Evolutionary conservation across 2,888 invertebrate genomes (phyloP), one percentile per base, ranked within the genome.

Genomic region (Amblyteles armatorius): DNA sequence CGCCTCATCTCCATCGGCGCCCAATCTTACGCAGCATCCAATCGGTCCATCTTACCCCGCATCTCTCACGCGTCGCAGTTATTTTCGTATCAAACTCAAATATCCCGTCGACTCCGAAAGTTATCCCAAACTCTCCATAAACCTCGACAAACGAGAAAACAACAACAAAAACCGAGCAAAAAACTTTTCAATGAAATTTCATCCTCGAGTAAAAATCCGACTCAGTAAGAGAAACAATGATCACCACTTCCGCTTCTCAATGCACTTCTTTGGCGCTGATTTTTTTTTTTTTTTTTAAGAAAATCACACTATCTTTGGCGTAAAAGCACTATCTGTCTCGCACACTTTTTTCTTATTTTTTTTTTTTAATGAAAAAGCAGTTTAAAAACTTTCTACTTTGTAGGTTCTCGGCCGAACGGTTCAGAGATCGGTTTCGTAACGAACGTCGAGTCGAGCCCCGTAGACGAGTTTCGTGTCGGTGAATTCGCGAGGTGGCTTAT

Each of bases 301-400:
- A 19, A 40, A 76, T 67, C 33, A 76, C 76, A 76, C 76, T 36
- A 76, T 76, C 76, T 67, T 76, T 76, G 76, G 76, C 76, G 76
- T 40, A 76, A 50, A 50, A 76, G 29, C 74, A 76, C 74, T 33
- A 13, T 29, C 19, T 40, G 40, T 40, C 40, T 40, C 2, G 40
- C 11, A 40, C 11, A 40, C 36, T 57, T 13, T 2, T 22, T 57
- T 26, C 13, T 26, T n/a, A 9, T 19, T 57, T 19, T 57, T 57
- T 19, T 57, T 57, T 13, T 57, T 26, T 0, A 48, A 48, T 5
- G 16, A 13, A 16, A 48, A 16, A 48, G 16, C 4, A 48, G 5
- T 13, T 16, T 16, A 48, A 16, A 48, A 48, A 48, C 44, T 48
- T 16, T 48, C 16, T 5, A 16, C 16, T 4, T 48, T 3, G 44